Evolutionary conservation across 2,888 invertebrate species (phyloP), one percentile per base, ranked within the genome.

Genomic region (Hydrotaea diabolus): DNA sequence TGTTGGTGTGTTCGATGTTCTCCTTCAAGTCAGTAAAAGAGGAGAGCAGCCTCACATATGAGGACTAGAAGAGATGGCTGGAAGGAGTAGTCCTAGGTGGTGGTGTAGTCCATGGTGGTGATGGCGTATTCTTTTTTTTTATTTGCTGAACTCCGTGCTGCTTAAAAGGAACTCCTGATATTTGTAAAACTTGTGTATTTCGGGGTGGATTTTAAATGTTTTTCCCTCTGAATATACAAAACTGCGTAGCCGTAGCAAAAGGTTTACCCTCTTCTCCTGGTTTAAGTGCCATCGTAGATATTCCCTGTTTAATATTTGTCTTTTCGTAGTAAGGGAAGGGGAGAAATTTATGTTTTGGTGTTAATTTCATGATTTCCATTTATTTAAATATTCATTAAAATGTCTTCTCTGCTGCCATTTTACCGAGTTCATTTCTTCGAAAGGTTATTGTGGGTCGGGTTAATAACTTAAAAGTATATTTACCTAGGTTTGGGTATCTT

Each of bases 321-420:
- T 55, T 53, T 55, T 17, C 49, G 57, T 43, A 2, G 46, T 69
- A 59, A 46, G 71, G 55, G 26, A 11, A 59, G 43, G 71, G 55
- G 26, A 11, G 39, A 39, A 31, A 13, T 39, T 39, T 9, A 39
- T 75, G 39, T 64, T n/a, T 19, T 31, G 55, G 72, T 81, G 55
- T 73, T 77, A 73, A 77, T 77, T 77, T 81, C 77, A 78, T 78
- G 75, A 78, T 69, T 78, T 59, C 69, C 75, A 75, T 78, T 82
- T 82, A 78, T 78, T 75, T 78, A 43, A 82, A 78, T 78, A 74
- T 78, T 82, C 82, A 78, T 82, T 75, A 78, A 82, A 82, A 74
- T 43, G 31, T 9, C 13, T 55, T 55, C 39, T 26, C 7, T 55
- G 72, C 21, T 55, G 55, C 11, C 26, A 55, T 53, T 19, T 36